phyloP scores from a whole-genome alignment of 2,113 vertebrate genomes.

The Asarcornis scutulata region DNA sequence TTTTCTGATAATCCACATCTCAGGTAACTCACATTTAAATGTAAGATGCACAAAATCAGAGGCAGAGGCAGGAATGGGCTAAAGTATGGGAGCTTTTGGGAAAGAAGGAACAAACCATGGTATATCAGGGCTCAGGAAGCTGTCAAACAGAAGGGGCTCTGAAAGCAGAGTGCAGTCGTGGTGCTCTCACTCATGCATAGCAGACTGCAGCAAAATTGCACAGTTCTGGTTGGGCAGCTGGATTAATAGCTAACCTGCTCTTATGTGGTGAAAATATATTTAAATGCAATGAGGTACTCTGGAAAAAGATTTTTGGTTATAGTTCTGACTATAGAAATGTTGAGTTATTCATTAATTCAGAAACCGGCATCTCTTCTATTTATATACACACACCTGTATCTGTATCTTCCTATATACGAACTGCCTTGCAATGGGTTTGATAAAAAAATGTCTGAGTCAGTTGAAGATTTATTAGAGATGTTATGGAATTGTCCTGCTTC shows the following conservation, averaged over 20 bases:
- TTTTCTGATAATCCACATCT: background rate
- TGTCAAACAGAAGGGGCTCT: background rate
- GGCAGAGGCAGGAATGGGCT: background rate
- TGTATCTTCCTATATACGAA: background rate
- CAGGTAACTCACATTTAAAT: background rate
- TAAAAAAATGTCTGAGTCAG: conserved; percentile 9
- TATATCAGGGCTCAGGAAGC: background rate
- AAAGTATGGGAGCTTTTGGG: background rate
- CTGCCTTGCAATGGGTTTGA: background rate
- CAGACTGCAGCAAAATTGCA: background rate
- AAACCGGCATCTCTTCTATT: background rate
- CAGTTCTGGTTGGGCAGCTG: background rate
- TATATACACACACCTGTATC: background rate
- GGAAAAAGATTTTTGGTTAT: background rate
- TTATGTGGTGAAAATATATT: background rate
- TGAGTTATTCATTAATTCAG: background rate
- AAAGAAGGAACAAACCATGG: background rate
- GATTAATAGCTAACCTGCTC: background rate
- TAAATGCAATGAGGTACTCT: background rate
- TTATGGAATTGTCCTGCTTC: background rate
- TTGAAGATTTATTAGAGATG: background rate
- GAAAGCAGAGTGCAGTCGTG: fast-evolving
- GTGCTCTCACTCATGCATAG: background rate
- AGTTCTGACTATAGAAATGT: background rate
- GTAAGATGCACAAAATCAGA: background rate